Evolutionary conservation across 2,113 vertebrate genomes (phyloP).

Genomic region (Tachuris rubrigastra): DNA sequence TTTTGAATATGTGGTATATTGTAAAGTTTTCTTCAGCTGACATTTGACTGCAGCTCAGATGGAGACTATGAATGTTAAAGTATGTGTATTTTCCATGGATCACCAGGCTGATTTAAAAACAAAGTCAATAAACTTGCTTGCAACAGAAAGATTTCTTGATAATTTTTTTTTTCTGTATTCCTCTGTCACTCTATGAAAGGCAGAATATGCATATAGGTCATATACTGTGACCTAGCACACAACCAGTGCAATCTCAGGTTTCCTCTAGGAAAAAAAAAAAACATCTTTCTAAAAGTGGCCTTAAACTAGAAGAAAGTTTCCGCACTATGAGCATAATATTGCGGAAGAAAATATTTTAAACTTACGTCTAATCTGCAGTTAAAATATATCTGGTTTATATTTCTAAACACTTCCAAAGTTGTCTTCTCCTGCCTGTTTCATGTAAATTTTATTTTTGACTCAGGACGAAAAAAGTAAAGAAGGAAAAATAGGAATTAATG

Average conservation of each 20-base stretch:
- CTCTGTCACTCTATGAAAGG: neutral
- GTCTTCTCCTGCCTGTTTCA: neutral
- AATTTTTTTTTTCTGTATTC: neutral
- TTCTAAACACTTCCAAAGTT: neutral
- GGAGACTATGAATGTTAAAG: neutral
- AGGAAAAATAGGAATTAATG: neutral
- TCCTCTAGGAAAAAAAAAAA: neutral
- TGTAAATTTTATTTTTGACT: neutral
- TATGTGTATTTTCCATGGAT: slow-evolving; percentile 12
- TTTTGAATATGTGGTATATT: neutral
- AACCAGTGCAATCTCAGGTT: neutral
- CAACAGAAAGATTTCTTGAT: neutral
- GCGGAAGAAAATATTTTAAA: neutral
- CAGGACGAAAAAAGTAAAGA: neutral
- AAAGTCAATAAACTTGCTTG: neutral
- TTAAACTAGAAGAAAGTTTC: neutral
- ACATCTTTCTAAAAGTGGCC: neutral
- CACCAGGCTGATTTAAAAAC: neutral
- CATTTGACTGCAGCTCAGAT: neutral
- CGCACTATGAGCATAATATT: neutral
- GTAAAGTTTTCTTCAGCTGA: neutral
- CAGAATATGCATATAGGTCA: neutral
- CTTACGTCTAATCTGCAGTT: neutral
- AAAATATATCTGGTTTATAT: neutral
- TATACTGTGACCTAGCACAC: neutral